phyloP scores from a whole-genome alignment of 2,888 invertebrate species.

The Cantharis nigra region DNA sequence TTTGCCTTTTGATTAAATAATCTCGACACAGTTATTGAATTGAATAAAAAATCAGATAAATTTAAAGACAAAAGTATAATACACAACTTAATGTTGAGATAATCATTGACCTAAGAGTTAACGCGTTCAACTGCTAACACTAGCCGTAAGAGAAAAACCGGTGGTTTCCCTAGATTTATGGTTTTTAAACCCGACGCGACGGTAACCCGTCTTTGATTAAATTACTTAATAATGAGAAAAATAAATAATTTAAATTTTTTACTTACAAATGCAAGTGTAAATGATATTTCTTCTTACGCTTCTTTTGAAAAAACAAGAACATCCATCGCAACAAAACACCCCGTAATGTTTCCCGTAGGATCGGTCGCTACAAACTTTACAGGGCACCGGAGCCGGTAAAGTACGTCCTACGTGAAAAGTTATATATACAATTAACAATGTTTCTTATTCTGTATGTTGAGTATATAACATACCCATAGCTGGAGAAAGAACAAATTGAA shows the following conservation, averaged over 20 bases:
- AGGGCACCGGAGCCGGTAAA: slow-evolving; percentile 68
- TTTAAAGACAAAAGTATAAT: too few relatives aligned
- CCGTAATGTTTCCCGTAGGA: slow-evolving; percentile 87
- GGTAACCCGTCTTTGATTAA: too few relatives aligned
- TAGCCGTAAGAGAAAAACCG: too few relatives aligned
- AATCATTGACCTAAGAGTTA: too few relatives aligned
- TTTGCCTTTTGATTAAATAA: too few relatives aligned
- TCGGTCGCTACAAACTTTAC: slow-evolving; percentile 81
- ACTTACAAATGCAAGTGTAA: slow-evolving; percentile 79
- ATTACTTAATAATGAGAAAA: too few relatives aligned
- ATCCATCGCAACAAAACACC: slow-evolving; percentile 84
- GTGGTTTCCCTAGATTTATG: too few relatives aligned
- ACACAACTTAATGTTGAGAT: too few relatives aligned
- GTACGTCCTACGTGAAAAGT: slow-evolving; percentile 53
- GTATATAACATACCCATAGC: slow-evolving; percentile 11
- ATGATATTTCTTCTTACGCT: slow-evolving; percentile 73
- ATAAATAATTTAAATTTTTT: background rate
- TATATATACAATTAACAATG: background rate
- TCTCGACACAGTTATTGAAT: too few relatives aligned
- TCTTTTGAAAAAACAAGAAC: slow-evolving; percentile 88
- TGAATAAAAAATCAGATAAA: too few relatives aligned
- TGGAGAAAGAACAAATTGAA: background rate
- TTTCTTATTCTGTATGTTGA: background rate
- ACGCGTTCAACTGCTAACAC: too few relatives aligned
- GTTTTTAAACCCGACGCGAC: too few relatives aligned